Evolutionary conservation across 2,113 vertebrate species (phyloP).

Genomic region (Myiozetetes cayanensis): DNA sequence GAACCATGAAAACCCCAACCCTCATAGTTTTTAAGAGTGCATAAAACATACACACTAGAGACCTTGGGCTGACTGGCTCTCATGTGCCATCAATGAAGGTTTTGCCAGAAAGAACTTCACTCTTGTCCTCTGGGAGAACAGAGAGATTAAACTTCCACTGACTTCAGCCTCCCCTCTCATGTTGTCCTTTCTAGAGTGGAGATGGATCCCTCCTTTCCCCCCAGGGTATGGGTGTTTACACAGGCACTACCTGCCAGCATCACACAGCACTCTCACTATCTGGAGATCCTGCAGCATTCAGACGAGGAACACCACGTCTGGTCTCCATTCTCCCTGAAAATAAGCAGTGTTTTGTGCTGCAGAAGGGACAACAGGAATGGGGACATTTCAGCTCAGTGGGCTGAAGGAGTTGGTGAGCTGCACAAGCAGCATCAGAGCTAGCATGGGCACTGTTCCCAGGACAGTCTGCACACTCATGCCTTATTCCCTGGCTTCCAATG

Average conservation of each 20-base stretch:
- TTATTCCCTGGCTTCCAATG: not conserved
- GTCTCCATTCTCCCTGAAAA: not conserved
- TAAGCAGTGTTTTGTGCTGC: not conserved
- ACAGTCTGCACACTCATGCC: accelerated
- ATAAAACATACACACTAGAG: not conserved
- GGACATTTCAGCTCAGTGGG: not conserved
- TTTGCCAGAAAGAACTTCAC: not conserved
- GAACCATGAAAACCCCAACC: not conserved
- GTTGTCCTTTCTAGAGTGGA: not conserved
- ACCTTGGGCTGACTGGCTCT: not conserved
- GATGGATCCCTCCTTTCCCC: not conserved
- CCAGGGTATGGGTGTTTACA: not conserved
- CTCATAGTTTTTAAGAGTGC: not conserved
- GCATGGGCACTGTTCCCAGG: not conserved
- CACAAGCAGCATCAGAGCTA: not conserved
- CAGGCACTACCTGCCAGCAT: not conserved
- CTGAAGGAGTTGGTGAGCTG: too few relatives aligned
- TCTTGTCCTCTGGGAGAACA: not conserved
- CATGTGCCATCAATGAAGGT: not conserved
- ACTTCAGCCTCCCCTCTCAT: not conserved
- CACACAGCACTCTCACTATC: too few relatives aligned
- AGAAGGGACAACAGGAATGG: not conserved
- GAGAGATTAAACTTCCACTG: not conserved
- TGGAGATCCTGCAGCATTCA: not conserved
- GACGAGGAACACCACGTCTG: not conserved